These are phyloP conservation scores for Ammodytes dubius DNA, from an alignment of 2,113 vertebrate genomes.

Conservation along the genomic window DNA sequence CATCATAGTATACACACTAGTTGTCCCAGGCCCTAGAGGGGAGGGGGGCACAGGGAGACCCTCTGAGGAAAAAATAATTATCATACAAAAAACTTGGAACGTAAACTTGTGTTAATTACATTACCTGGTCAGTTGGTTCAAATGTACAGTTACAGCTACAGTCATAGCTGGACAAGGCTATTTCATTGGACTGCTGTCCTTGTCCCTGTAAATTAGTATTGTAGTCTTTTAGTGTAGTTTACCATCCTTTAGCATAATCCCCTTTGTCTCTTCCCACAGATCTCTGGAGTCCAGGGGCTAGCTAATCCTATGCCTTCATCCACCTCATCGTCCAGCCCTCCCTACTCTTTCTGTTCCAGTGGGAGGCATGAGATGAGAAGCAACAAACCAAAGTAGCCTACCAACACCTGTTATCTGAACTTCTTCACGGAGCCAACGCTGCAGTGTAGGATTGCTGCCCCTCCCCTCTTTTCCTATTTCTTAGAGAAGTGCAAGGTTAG, in stretches of 20 bases:
- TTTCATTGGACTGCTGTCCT: no score
- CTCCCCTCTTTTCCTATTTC: constrained; percentile 17
- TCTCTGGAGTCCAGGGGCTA: constrained; percentile 86
- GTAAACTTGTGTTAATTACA: no score
- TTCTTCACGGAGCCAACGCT: constrained; percentile 55
- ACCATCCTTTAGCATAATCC: not conserved
- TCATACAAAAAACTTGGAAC: no score
- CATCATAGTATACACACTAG: not conserved
- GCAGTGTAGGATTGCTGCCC: constrained; percentile 43
- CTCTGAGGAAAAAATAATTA: no score
- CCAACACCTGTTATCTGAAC: constrained; percentile 67
- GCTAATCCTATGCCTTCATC: constrained; percentile 24
- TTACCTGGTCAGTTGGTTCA: no score
- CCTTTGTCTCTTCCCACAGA: constrained; percentile 60
- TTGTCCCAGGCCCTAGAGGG: no score
- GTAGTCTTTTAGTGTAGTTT: not conserved
- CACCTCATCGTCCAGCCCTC: constrained; percentile 32
- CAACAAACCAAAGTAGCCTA: constrained; percentile 72
- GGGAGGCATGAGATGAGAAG: constrained; percentile 55
- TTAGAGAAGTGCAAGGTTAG: constrained; percentile 41
- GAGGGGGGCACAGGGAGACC: no score
- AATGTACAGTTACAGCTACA: no score
- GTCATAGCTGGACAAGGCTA: no score
- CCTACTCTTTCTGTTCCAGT: constrained; percentile 49
- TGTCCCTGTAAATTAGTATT: not conserved